Evolutionary conservation across 2,888 invertebrate species (phyloP), one percentile per base, ranked within the genome.

Genomic region (Callinectes sapidus): DNA sequence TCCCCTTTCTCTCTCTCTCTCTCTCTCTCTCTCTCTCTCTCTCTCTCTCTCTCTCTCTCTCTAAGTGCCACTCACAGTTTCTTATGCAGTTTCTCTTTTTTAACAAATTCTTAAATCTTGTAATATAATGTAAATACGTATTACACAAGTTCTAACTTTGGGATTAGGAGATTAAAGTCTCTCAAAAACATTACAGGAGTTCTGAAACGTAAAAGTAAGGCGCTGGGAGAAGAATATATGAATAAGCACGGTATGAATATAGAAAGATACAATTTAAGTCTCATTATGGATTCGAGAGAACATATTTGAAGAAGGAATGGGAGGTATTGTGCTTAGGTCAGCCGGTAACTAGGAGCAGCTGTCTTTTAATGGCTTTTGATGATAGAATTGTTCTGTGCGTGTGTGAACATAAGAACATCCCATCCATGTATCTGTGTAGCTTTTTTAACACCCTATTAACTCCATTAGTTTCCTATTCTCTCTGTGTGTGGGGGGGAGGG

Each of bases 11-110:
- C 85, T 39, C 3, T 39, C 85, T 39, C 3, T 39, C 85, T 48
- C 86, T n/a, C 42, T n/a, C 86, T 42, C 86, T 42, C 86, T 42
- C 86, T 42, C 86, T 42, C 86, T 42, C 86, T 42, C 39, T 42
- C 86, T 42, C 86, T 42, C 86, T 42, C 86, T n/a, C 54, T 28
- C 18, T 42, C 39, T 42, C 86, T 42, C 86, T 42, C 86, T 42
- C 87, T 54, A 61, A 18, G 2, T 61, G 18, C 61, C 61, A 61
- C 23, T 61, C 10, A 18, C 18, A 61, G 61, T 18, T 61, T 61
- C 14, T 61, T 61, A 10, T 61, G 18, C 61, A 61, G 61, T 61
- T 61, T 61, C 61, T 5, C 16, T 61, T 61, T 61, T 61, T 61
- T 1, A 61, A 2, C 18, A 61, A 61, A 2, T 61, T 18, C 18